Evolutionary conservation across 2,888 invertebrate genomes (phyloP), one percentile per base, ranked within the genome.

Genomic region (Spicauda simplicius): DNA sequence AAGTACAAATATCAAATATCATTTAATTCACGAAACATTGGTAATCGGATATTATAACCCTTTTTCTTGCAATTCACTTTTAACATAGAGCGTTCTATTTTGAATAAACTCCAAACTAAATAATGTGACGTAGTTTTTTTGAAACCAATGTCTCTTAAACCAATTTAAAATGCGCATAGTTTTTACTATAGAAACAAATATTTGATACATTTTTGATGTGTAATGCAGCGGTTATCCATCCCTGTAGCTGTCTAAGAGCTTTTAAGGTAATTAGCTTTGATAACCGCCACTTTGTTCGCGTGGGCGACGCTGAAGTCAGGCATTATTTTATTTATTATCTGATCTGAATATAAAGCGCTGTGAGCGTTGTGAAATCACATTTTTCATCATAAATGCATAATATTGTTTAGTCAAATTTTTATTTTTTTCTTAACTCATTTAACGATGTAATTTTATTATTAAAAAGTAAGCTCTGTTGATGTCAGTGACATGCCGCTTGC

Each of bases 261-360:
- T 74, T 79, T 76, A 77, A 75, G 77, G 71, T 78, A 78, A 77
- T 78, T 79, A 77, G 71, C 72, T 69, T 71, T 73, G 69, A 70
- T 69, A 72, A 74, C 77, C 75, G 69, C 73, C 73, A 72, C 74
- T 75, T 71, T 72, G 68, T 68, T 71, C 68, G 57, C 69, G 72
- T 64, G 25, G 16, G n/a, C 48, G n/a, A 48, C 4, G 48, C 41
- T 16, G 48, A 12, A 48, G 48, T n/a, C 16, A 48, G 16, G 0
- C 48, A 16, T 48, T 48, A 48, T 48, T 48, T 48, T 48, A 7
- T 16, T n/a, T 48, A 41, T n/a, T n/a, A n/a, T n/a, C n/a, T n/a
- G n/a, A n/a, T 48, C 48, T 48, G 16, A 48, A 48, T 16, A 48
- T 48, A 16, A 48, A 48, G 11, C 16, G 48, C n/a, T 7, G 16